These are phyloP conservation scores for Cyclophora albipunctata DNA, from an alignment of 2,888 invertebrate genomes.

Conservation along the genomic window DNA sequence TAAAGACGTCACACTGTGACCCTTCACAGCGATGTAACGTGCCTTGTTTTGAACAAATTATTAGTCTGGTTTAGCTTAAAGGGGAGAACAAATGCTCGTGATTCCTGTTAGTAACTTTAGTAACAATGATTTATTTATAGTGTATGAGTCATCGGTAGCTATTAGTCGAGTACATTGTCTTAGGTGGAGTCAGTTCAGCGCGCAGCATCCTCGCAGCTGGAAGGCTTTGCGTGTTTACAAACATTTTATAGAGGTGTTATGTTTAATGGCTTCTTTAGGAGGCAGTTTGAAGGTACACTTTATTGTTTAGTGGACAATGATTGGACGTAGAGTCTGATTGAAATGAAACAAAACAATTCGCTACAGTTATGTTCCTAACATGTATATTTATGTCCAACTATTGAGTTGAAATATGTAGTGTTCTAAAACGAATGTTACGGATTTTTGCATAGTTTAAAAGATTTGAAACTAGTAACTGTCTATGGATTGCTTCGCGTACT, in stretches of 20 bases:
- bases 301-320: slow-evolving; percentile 55
- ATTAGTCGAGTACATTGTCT: slow-evolving; percentile 60
- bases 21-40: slow-evolving; percentile 47
- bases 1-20: slow-evolving; percentile 62
- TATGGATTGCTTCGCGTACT: too few species aligned
- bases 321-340: slow-evolving; percentile 36
- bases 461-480: too few species aligned
- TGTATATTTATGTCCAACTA: too few species aligned
- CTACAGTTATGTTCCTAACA: slow-evolving; percentile 12
- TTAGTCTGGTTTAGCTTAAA: slow-evolving; percentile 72
- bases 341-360: slow-evolving; percentile 20
- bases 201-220: slow-evolving; percentile 54
- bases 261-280: slow-evolving; percentile 68
- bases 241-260: slow-evolving; percentile 72
- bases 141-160: slow-evolving; percentile 64
- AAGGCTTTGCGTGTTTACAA: slow-evolving; percentile 70
- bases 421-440: too few species aligned
- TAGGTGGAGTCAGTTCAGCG: slow-evolving; percentile 31
- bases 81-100: slow-evolving; percentile 56
- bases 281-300: slow-evolving; percentile 55
- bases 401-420: too few species aligned
- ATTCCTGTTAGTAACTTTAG: slow-evolving; percentile 61
- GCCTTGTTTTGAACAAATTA: slow-evolving; percentile 70
- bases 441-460: too few species aligned
- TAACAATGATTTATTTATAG: slow-evolving; percentile 68